Conservation (phyloP, 2,113 vertebrate genomes). For the Melanerpes formicivorus region DNA sequence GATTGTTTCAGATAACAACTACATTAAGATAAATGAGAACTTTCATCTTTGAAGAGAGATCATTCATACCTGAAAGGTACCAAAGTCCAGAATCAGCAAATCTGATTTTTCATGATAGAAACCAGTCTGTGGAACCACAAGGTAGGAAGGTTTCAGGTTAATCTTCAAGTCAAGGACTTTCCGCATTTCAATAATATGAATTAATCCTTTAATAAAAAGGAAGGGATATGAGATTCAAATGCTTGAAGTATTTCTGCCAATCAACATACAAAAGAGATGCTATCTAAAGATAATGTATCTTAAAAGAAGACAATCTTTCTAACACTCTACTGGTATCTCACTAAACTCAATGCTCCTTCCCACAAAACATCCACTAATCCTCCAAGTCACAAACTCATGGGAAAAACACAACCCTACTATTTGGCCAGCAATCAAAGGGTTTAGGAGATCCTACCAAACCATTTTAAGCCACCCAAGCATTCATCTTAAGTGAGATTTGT, state of each 20-base stretch:
- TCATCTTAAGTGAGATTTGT: not conserved
- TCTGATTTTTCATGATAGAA: constrained; percentile 84
- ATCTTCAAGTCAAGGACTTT: constrained; percentile 92
- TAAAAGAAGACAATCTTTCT: not conserved
- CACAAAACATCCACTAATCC: not conserved
- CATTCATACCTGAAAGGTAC: constrained; percentile 86
- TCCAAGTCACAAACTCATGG: not conserved
- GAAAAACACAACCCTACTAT: not conserved
- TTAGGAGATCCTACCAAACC: not conserved
- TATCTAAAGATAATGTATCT: not conserved
- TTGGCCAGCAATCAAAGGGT: not conserved
- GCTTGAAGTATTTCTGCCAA: not conserved
- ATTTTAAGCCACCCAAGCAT: not conserved
- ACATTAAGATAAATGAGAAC: not conserved
- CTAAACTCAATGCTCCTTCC: not conserved
- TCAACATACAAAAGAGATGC: not conserved
- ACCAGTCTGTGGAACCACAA: constrained; percentile 88
- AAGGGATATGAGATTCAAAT: not conserved
- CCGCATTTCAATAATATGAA: constrained; percentile 93
- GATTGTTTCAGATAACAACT: not conserved
- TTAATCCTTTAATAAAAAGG: constrained; percentile 81
- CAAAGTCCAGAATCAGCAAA: constrained; percentile 93
- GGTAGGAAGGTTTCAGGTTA: constrained; percentile 91
- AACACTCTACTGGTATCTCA: not conserved
- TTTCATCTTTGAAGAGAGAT: not conserved